Percentiles rank a stretch among this genome's conserved stretches.
These are phyloP conservation scores for Leptinotarsa tumamoca DNA, from an alignment of 2,888 invertebrate species.

Conservation along the genomic window DNA sequence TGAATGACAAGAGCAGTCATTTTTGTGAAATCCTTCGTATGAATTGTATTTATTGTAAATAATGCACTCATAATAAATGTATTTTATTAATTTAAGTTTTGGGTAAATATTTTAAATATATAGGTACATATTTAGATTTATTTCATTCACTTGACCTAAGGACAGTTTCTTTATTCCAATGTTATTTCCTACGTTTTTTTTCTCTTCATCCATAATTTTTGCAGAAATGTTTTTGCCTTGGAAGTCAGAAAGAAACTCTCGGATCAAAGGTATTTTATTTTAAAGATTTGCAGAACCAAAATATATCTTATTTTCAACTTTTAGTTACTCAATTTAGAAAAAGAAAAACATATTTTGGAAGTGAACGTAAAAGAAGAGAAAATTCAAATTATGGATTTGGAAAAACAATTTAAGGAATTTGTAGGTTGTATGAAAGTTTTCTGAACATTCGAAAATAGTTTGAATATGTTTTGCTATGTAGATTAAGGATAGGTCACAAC, in stretches of 20 bases:
- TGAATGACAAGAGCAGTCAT: neutral
- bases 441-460: conserved; percentile 17
- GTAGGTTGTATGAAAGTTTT: conserved; percentile 37
- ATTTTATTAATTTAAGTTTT: neutral
- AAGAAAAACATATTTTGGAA: conserved; percentile 42
- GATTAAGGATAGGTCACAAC: conserved; percentile 40
- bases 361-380: conserved; percentile 44
- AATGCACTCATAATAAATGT: neutral
- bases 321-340: conserved; percentile 29
- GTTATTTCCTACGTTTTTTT: conserved; percentile 5
- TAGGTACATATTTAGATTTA: no score
- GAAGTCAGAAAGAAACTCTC: conserved; percentile 31
- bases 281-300: conserved; percentile 15
- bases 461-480: conserved; percentile 20
- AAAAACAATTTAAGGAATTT: conserved; percentile 49
- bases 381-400: conserved; percentile 47
- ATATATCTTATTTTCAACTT: conserved; percentile 2
- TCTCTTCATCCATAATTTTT: conserved; percentile 27
- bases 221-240: conserved; percentile 27
- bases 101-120: no score
- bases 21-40: neutral
- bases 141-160: no score
- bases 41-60: neutral
- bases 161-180: no score
- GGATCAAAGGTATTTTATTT: conserved; percentile 43